Percentiles rank a stretch among this genome's conserved stretches.
phyloP scores from a whole-genome alignment of 2,113 vertebrate species.

The Callaeas wilsoni region DNA sequence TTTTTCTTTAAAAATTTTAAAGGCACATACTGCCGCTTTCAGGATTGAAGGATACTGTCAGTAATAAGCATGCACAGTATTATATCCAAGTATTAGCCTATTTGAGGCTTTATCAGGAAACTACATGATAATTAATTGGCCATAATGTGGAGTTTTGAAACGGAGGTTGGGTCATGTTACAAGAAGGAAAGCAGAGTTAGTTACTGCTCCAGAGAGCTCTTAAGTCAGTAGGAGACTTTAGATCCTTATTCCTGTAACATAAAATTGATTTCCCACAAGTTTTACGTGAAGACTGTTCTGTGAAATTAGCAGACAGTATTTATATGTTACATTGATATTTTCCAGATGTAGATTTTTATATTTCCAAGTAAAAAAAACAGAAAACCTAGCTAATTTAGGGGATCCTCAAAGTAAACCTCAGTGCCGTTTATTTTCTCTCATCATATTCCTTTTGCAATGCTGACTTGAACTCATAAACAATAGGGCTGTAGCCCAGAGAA shows the following conservation, averaged over 20 bases:
- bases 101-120: conserved; percentile 44
- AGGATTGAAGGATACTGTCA: neutral
- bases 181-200: neutral
- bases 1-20: neutral
- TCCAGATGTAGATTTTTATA: conserved; percentile 31
- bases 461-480: neutral
- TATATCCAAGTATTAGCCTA: neutral
- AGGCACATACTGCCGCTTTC: neutral
- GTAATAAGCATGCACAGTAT: neutral
- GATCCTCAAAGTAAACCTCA: neutral
- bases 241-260: conserved; percentile 21
- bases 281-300: neutral
- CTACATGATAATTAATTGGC: neutral
- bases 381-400: neutral
- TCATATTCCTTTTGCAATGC: neutral
- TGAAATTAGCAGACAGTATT: conserved; percentile 2
- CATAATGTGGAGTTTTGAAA: neutral
- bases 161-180: neutral
- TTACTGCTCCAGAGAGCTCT: neutral
- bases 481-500: neutral
- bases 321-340: neutral
- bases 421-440: neutral
- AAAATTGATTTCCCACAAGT: conserved; percentile 10
- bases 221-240: conserved; percentile 31
- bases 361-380: neutral